Conservation (phyloP, 2,888 invertebrate genomes). For the Phortica okadai region DNA sequence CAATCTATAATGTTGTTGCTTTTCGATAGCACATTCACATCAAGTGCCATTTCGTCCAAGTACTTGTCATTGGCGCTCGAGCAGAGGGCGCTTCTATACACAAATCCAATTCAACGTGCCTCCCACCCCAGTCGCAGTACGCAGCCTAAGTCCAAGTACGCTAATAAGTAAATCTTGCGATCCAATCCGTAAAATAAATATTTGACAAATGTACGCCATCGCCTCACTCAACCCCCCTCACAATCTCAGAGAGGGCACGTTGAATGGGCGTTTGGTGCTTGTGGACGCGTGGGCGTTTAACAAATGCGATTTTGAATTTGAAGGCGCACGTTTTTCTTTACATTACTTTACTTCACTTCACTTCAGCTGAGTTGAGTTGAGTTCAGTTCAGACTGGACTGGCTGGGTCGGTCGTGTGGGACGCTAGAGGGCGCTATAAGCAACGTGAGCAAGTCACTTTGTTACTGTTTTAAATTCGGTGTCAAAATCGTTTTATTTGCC, state of each 20-base stretch:
- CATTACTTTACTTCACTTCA: too few species aligned
- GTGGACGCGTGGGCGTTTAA: constrained; percentile 43
- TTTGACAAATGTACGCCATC: constrained; percentile 66
- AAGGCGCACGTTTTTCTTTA: constrained; percentile 43
- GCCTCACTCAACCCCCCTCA: neutral
- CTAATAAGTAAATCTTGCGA: constrained; percentile 71
- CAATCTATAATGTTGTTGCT: too few species aligned
- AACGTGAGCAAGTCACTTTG: constrained; percentile 51
- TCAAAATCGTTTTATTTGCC: constrained; percentile 75
- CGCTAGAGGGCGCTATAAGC: neutral
- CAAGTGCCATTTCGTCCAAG: too few species aligned
- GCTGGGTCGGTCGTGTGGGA: neutral
- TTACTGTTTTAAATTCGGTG: constrained; percentile 75
- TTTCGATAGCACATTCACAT: too few species aligned
- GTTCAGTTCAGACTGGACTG: constrained; percentile 46
- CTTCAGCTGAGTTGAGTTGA: too few species aligned
- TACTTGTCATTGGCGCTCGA: too few species aligned
- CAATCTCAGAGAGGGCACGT: neutral
- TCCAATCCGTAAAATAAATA: constrained; percentile 72
- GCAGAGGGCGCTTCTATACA: constrained; percentile 26
- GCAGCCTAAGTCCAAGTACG: constrained; percentile 54
- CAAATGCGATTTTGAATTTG: constrained; percentile 67
- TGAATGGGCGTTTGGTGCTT: neutral
- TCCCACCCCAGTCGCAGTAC: neutral
- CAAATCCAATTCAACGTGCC: constrained; percentile 40